Base-by-base conservation (phyloP, 2,797 vertebrate species). In the Fratercula arctica region DNA sequence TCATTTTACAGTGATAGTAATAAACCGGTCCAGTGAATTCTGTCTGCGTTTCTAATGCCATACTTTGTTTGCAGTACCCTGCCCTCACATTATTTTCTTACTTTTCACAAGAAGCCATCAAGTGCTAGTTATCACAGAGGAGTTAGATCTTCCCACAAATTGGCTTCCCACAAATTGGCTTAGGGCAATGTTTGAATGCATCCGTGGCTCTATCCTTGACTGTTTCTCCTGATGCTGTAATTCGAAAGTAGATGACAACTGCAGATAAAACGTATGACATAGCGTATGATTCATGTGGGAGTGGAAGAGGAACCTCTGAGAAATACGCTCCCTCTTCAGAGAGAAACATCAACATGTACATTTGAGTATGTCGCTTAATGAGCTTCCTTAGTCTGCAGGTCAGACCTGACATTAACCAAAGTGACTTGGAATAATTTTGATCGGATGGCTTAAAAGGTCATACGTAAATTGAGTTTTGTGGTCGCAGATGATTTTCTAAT, bases 371-470 rank as follows among this genome's bases (percentile, higher is more conserved):
- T 73, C 72, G 66, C 45, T 88, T 95, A 67, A 86, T 91, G 73
- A 76, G 46, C 66, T 91, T 73, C 45, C 76, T 75, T 29, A 48
- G 57, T 85, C 88, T 92, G 45, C 78, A 86, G 93, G 84, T 95
- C 81, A 92, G 88, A 73, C 24, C 81, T 85, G 93, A 83, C 75
- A 33, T 94, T 87, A 87, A 80, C 68, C 25, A 31, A 85, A 94
- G 29, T 41, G 57, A 77, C 64, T 87, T n/a, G 76, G 93, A 86
- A 86, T 91, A 53, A 67, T 94, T 96, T 85, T 92, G 75, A 72
- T 89, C 2, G 0, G 28, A 39, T 75, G 73, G 76, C 76, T 96
- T 92, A 39, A 95, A 95, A 96, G 90, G 80, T 94, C 85, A 39
- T 75, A 67, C 0, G 1, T 84, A 91, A 96, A 96, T 91, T 53